phyloP scores from a whole-genome alignment of 2,888 invertebrate species.

The Eutolmus rufibarbis region DNA sequence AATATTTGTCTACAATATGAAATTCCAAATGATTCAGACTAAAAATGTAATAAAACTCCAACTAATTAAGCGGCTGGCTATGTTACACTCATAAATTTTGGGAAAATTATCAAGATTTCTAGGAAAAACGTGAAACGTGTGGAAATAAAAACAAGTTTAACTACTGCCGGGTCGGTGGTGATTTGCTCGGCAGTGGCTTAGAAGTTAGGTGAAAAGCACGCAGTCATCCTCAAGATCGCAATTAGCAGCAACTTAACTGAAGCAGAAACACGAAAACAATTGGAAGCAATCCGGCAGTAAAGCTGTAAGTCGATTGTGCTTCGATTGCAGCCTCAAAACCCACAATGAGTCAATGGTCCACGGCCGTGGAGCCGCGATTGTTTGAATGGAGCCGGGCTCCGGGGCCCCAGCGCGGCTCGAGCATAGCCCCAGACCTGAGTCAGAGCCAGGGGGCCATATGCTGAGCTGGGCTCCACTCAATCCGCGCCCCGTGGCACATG shows the following conservation, averaged over 20 bases:
- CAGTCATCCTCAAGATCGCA: neutral
- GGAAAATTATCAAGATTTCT: neutral
- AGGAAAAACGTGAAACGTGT: neutral
- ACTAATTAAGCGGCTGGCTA: neutral
- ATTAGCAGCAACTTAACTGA: neutral
- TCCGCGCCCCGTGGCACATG: neutral
- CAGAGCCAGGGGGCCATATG: neutral
- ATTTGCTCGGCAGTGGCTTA: neutral
- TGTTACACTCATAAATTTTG: neutral
- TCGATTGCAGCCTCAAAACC: neutral
- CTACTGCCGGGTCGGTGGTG: neutral
- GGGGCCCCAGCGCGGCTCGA: no score
- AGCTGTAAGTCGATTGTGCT: neutral
- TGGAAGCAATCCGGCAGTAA: neutral
- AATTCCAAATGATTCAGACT: neutral
- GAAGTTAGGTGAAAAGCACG: neutral
- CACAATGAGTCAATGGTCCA: constrained; percentile 2
- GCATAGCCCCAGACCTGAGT: neutral
- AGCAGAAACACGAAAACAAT: neutral
- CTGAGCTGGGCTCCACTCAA: neutral
- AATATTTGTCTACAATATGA: no score
- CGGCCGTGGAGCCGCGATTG: neutral
- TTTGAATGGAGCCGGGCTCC: neutral
- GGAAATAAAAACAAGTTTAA: neutral
- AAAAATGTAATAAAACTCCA: neutral